Conservation (phyloP, 2,888 invertebrate genomes). For the Bellardia pandia region DNA sequence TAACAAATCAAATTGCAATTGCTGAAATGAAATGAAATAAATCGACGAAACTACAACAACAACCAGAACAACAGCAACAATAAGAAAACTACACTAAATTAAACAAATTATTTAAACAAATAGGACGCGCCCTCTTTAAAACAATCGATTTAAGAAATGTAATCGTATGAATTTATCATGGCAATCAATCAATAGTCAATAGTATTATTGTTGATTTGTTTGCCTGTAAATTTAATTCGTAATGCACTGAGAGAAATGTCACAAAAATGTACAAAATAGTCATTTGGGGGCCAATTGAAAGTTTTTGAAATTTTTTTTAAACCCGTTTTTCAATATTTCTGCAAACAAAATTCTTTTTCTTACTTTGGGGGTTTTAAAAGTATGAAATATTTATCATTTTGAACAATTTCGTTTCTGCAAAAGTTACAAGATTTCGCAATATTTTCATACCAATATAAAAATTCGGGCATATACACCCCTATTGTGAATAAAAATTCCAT, state of each 20-base stretch:
- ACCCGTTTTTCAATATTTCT: too few relatives aligned
- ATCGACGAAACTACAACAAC: constrained; percentile 12
- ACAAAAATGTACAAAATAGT: background rate
- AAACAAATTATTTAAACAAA: constrained; percentile 71
- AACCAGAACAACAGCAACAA: background rate
- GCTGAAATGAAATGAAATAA: constrained; percentile 22
- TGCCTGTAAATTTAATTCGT: background rate
- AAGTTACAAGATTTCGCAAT: too few relatives aligned
- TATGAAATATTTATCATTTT: too few relatives aligned
- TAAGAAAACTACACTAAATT: constrained; percentile 43
- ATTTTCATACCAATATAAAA: too few relatives aligned
- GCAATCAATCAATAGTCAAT: constrained; percentile 71
- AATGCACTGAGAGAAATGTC: constrained; percentile 39
- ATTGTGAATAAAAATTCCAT: too few relatives aligned
- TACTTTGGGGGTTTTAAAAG: too few relatives aligned
- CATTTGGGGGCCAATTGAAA: too few relatives aligned
- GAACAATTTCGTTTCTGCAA: too few relatives aligned
- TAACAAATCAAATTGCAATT: constrained; percentile 69
- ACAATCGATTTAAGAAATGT: constrained; percentile 66
- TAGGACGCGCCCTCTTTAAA: constrained; percentile 68
- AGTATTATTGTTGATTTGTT: constrained; percentile 38
- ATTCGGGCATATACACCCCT: too few relatives aligned
- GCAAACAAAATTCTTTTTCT: too few relatives aligned
- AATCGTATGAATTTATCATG: constrained; percentile 71
- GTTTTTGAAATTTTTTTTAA: too few relatives aligned